Evolutionary conservation across 2,113 vertebrate species (phyloP).

Genomic region (Clarias batrachus): DNA sequence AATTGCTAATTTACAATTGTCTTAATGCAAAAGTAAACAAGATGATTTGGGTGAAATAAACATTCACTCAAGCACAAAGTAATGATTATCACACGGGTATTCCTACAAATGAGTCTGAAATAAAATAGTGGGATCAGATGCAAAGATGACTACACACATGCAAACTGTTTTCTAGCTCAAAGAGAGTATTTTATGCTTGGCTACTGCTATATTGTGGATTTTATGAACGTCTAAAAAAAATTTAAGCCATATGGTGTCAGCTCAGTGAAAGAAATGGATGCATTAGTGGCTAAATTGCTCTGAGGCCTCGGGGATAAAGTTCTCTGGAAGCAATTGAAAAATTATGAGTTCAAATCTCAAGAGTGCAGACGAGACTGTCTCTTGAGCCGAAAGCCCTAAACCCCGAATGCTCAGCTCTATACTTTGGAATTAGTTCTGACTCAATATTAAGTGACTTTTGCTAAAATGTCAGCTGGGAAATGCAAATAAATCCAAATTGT

Average conservation of each 20-base stretch:
- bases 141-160: background rate
- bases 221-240: background rate
- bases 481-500: background rate
- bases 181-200: background rate
- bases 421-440: background rate
- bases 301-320: background rate
- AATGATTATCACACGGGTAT: background rate
- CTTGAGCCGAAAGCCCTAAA: background rate
- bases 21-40: background rate
- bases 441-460: background rate
- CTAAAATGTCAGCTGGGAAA: background rate
- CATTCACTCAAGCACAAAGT: background rate
- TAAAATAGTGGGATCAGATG: background rate
- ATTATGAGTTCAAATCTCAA: background rate
- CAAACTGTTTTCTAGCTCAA: background rate
- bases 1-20: background rate
- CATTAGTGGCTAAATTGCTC: conserved; percentile 5
- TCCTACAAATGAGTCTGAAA: background rate
- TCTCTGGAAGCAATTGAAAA: background rate
- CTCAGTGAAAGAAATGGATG: background rate
- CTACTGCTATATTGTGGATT: background rate
- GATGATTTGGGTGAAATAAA: background rate
- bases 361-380: background rate
- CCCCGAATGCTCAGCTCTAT: background rate
- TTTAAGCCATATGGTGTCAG: background rate